Evolutionary conservation across 2,797 vertebrate genomes (phyloP).

Genomic region (Chelonia mydas): DNA sequence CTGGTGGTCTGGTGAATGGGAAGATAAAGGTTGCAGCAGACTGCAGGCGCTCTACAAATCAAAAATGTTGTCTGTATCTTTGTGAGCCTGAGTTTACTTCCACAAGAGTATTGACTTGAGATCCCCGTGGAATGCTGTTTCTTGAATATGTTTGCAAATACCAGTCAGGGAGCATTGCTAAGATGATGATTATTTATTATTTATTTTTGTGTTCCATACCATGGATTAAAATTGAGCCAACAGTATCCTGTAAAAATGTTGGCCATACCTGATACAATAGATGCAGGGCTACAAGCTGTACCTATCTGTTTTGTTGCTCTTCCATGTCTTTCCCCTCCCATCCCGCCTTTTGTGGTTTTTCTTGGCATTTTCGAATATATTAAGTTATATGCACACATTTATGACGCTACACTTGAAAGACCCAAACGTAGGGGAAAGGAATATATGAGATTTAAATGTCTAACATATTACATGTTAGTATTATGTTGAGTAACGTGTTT

Average conservation of each 20-base stretch:
- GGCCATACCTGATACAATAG: neutral
- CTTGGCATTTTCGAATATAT: neutral
- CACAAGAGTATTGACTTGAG: neutral
- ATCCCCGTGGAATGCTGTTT: neutral
- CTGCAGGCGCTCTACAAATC: neutral
- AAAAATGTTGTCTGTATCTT: neutral
- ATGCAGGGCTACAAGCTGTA: neutral
- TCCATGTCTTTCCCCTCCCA: neutral
- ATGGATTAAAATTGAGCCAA: neutral
- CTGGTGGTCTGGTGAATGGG: neutral
- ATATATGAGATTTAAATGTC: neutral
- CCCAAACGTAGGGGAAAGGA: neutral
- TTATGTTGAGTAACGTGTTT: neutral
- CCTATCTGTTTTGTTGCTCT: neutral
- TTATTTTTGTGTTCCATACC: neutral
- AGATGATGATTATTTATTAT: neutral
- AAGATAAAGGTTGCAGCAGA: constrained; percentile 15
- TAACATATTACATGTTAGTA: neutral
- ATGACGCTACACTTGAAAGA: neutral
- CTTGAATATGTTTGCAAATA: neutral
- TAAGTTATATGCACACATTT: neutral
- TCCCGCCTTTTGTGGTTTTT: neutral
- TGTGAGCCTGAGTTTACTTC: neutral
- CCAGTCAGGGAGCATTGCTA: constrained; percentile 1
- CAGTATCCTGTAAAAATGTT: constrained; percentile 10